A percentile compares a stretch with the other conserved stretches of the same genome.
These are phyloP conservation scores for Tetranychus truncatus DNA, from an alignment of 2,888 invertebrate species.

Conservation along the genomic window DNA sequence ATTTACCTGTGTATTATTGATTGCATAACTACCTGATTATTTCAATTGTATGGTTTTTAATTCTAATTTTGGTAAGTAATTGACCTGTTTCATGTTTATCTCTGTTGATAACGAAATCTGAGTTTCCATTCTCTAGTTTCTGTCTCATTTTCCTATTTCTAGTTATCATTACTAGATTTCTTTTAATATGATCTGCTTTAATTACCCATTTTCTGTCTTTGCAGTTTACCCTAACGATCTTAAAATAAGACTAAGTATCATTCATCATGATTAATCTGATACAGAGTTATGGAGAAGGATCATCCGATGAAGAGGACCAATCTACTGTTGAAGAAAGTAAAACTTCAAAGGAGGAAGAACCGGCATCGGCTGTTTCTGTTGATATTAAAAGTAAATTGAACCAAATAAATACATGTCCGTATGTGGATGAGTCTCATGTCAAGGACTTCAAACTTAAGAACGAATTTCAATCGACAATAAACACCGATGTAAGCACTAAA, in stretches of 20 bases:
- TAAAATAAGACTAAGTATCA: not conserved
- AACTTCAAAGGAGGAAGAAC: not conserved
- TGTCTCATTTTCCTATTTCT: too few species aligned
- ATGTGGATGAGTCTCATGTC: slow-evolving; percentile 3
- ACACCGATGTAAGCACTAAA: slow-evolving; percentile 45
- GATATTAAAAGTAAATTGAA: not conserved
- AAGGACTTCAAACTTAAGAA: not conserved
- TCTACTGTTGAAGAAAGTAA: not conserved
- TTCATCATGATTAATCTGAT: slow-evolving; percentile 3
- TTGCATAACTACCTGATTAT: too few species aligned
- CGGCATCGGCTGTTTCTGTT: not conserved
- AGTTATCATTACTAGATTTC: not conserved
- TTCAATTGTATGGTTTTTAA: too few species aligned
- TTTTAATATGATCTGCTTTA: not conserved
- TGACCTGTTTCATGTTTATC: too few species aligned
- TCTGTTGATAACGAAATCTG: too few species aligned
- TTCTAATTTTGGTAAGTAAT: too few species aligned
- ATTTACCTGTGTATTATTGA: too few species aligned
- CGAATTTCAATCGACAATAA: slow-evolving; percentile 7
- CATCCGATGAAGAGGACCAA: not conserved
- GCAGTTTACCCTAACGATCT: not conserved
- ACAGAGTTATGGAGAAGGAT: not conserved
- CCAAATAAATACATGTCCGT: slow-evolving; percentile 1
- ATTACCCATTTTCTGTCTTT: not conserved
- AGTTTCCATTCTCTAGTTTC: too few species aligned